Conservation (phyloP, 1,140 invertebrate species). For the Drosophila willistoni region DNA sequence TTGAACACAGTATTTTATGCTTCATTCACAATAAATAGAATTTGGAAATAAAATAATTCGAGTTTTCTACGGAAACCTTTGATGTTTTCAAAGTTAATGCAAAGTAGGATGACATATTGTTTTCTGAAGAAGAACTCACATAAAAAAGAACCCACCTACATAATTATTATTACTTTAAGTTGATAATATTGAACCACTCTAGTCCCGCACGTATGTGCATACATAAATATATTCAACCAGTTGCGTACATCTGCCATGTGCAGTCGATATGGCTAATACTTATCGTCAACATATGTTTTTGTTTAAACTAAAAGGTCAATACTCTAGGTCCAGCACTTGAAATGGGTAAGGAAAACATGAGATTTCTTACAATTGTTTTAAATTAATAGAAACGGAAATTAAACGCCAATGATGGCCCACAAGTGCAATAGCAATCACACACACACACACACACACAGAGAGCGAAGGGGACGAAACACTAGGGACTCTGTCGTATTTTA, state of each 20-base stretch:
- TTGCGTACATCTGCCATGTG: not conserved
- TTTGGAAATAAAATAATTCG: too few species aligned
- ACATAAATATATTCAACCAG: not conserved
- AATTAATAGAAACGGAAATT: conserved; percentile 58
- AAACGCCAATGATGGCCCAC: conserved; percentile 60
- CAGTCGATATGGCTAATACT: not conserved
- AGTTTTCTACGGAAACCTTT: too few species aligned
- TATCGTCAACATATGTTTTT: not conserved
- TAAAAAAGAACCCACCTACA: too few species aligned
- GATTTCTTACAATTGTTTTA: conserved; percentile 65
- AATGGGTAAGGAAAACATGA: not conserved
- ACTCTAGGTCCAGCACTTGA: not conserved
- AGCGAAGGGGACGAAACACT: not conserved
- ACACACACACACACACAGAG: conserved; percentile 23
- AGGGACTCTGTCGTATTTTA: conserved; percentile 19
- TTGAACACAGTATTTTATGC: too few species aligned
- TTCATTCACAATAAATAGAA: too few species aligned
- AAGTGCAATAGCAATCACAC: conserved; percentile 52
- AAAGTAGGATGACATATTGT: too few species aligned
- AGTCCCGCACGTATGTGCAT: not conserved
- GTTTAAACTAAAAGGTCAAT: not conserved
- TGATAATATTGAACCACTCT: not conserved
- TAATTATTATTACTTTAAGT: not conserved
- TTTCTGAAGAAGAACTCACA: too few species aligned
- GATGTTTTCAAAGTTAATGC: too few species aligned